Evolutionary conservation across 1,140 invertebrate genomes (phyloP).

Genomic region (Kradibia gibbosae): DNA sequence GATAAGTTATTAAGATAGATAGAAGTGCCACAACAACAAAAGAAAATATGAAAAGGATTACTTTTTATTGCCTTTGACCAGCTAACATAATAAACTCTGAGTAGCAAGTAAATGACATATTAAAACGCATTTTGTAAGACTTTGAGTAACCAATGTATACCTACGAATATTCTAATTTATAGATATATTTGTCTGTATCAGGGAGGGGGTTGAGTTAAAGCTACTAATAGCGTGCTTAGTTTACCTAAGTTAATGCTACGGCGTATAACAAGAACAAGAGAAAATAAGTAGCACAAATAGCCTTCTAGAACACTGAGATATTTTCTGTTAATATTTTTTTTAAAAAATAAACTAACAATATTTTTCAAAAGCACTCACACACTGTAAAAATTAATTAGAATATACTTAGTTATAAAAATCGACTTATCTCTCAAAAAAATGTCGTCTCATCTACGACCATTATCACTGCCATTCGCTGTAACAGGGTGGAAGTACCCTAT

Average conservation of each 20-base stretch:
- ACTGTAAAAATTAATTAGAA: too few relatives aligned
- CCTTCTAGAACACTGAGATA: too few relatives aligned
- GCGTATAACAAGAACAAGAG: neutral
- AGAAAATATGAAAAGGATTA: neutral
- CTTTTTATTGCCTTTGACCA: neutral
- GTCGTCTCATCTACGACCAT: neutral
- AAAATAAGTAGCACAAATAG: too few relatives aligned
- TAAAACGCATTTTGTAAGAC: too few relatives aligned
- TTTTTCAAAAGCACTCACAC: too few relatives aligned
- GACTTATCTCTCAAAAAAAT: constrained; percentile 1
- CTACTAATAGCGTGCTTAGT: neutral
- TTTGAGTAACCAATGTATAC: neutral
- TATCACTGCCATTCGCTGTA: neutral
- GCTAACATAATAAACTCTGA: neutral
- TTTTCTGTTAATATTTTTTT: too few relatives aligned
- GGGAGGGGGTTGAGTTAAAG: neutral
- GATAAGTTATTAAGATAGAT: neutral
- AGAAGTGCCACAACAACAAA: neutral
- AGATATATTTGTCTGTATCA: too few relatives aligned
- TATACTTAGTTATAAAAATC: too few relatives aligned
- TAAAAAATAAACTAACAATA: too few relatives aligned
- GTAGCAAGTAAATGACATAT: neutral
- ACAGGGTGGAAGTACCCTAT: neutral
- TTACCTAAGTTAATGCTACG: neutral
- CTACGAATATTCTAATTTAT: neutral